Base-by-base conservation (phyloP, 2,888 invertebrate species). In the Endotricha flammealis region DNA sequence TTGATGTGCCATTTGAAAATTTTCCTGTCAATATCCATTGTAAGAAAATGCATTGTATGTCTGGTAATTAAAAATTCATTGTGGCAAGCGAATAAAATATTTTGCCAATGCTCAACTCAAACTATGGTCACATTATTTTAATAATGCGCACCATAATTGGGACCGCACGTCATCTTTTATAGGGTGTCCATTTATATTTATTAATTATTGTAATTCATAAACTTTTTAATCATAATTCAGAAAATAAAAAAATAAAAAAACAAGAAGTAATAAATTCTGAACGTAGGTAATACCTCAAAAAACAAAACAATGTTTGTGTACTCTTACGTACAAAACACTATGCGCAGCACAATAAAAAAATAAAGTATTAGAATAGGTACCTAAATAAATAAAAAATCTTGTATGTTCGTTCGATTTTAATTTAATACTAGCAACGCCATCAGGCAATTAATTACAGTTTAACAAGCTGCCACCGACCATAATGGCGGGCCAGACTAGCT, bases 51-150 rank as follows among this genome's bases (percentile, higher is more conserved):
- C 47, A 53, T 50, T 53, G 48, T 49, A 50, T 53, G 64, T 54
- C 47, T 54, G 48, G 40, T 52, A 51, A 68, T 73, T 75, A 70
- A 53, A 64, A 52, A 78, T 79, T 76, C 79, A 66, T 57, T 56
- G 57, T 64, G 49, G 49, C 43, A 41, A 39, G 43, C 56, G 51
- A 73, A 69, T 69, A 65, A 75, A n/a, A 68, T 64, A 78, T 73
- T 79, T 77, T 63, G 72, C 70, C 64, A 61, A 63, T 62, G 68
- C 43, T 57, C 52, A 42, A 43, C 43, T 57, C 52, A 42, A 43
- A 59, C 56, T 71, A 70, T 71, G 70, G 65, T 24, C 65, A 60
- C 62, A 72, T 71, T 78, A 78, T 74, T 81, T 65, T 69, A 78
- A 80, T 82, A 73, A 71, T 60, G 63, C 47, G 22, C 44, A 22